phyloP scores from a whole-genome alignment of 2,797 vertebrate genomes.

The Acrossocheilus fasciatus region DNA sequence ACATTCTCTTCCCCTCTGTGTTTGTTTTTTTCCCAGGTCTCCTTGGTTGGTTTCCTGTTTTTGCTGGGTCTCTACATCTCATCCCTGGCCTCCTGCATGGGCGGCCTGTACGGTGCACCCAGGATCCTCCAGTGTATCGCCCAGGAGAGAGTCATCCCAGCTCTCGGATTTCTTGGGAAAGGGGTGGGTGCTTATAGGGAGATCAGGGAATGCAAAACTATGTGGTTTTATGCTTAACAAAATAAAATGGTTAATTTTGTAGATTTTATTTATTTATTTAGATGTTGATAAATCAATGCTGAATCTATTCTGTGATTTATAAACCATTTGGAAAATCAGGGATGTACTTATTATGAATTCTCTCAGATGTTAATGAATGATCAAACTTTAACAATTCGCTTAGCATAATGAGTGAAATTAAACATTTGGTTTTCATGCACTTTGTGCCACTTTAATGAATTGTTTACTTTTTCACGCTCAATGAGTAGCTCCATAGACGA shows the following conservation, averaged over 20 bases:
- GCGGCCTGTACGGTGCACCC: conserved; percentile 93
- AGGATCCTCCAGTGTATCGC: conserved; percentile 97
- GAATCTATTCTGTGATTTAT: not conserved
- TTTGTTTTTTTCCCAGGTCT: conserved; percentile 89
- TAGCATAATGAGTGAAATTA: not conserved
- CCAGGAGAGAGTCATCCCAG: conserved; percentile 93
- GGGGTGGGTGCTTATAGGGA: conserved; percentile 83
- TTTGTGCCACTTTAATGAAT: conserved; percentile 32
- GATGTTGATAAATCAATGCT: not conserved
- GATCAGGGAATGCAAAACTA: not conserved
- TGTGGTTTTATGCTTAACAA: not conserved
- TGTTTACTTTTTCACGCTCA: conserved; percentile 36
- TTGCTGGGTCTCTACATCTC: conserved; percentile 96
- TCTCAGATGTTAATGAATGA: not conserved
- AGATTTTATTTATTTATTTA: not conserved
- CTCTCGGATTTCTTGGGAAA: conserved; percentile 83
- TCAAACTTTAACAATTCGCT: not conserved
- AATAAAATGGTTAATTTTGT: conserved; percentile 8
- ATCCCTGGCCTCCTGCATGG: conserved; percentile 98
- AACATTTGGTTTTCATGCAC: conserved; percentile 23
- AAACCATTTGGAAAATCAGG: not conserved
- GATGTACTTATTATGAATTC: not conserved
- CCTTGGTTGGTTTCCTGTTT: conserved; percentile 97
- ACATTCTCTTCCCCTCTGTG: conserved; percentile 72
- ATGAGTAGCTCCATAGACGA: conserved; percentile 47